phyloP scores from a whole-genome alignment of 2,797 vertebrate species.

The Microctenopoma steveboyesi region DNA sequence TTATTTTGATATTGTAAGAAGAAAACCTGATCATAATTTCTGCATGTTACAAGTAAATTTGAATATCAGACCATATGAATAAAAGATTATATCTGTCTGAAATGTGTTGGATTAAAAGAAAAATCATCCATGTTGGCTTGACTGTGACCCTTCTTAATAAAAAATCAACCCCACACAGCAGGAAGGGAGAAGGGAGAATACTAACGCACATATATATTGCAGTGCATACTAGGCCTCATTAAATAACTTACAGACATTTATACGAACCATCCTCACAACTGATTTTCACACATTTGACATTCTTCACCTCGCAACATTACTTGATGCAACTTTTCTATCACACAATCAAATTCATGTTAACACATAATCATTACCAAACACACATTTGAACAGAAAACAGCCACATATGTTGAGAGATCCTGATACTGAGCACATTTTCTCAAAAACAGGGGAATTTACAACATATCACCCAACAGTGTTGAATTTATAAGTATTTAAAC shows the following conservation, averaged over 20 bases:
- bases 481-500: constrained; percentile 10
- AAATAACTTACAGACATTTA: constrained; percentile 7
- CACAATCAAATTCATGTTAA: constrained; percentile 5
- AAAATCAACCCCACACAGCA: constrained; percentile 48
- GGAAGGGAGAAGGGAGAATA: constrained; percentile 38
- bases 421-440: background rate
- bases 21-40: background rate
- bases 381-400: background rate
- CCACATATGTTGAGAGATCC: background rate
- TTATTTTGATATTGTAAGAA: constrained; percentile 4
- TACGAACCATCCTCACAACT: background rate
- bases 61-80: background rate
- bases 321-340: background rate
- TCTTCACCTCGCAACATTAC: background rate
- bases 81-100: constrained; percentile 2
- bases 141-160: constrained; percentile 7
- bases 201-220: constrained; percentile 5
- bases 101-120: constrained; percentile 17
- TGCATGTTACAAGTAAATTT: background rate
- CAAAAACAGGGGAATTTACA: background rate
- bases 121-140: constrained; percentile 1
- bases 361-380: background rate
- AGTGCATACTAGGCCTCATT: constrained; percentile 15
- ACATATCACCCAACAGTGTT: constrained; percentile 7
- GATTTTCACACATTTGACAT: constrained; percentile 10